Evolutionary conservation across 2,797 vertebrate genomes (phyloP).

Genomic region (Sus cebifrons): DNA sequence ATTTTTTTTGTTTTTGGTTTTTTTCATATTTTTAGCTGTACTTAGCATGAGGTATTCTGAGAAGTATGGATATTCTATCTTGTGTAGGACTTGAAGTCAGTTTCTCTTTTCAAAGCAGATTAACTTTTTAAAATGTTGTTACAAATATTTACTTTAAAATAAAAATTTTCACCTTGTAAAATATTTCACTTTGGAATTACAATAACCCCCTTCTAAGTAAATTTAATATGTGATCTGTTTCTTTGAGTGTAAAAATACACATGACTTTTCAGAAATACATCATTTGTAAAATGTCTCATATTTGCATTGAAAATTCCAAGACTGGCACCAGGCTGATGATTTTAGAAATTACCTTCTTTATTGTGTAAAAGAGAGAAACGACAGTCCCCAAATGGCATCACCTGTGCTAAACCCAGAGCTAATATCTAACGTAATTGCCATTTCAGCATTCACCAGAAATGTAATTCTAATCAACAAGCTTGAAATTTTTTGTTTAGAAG

Average conservation of each 20-base stretch:
- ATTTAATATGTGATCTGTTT: neutral
- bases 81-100: slow-evolving; percentile 8
- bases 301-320: slow-evolving; percentile 17
- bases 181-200: slow-evolving; percentile 6
- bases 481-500: neutral
- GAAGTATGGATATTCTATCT: neutral
- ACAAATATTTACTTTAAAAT: slow-evolving; percentile 29
- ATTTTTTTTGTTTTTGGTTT: neutral
- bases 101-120: slow-evolving; percentile 30
- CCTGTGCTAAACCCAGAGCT: neutral
- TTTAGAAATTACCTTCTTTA: slow-evolving; percentile 11
- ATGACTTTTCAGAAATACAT: neutral
- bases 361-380: neutral
- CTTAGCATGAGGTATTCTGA: neutral
- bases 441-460: neutral
- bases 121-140: slow-evolving; percentile 50
- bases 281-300: neutral
- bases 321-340: neutral
- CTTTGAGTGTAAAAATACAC: neutral
- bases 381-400: neutral
- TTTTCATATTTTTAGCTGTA: slow-evolving; percentile 26
- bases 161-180: slow-evolving; percentile 29
- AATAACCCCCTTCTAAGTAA: neutral
- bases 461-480: neutral
- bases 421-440: neutral